Evolutionary conservation across 2,113 vertebrate species (phyloP).

Genomic region (Syrrhaptes paradoxus): DNA sequence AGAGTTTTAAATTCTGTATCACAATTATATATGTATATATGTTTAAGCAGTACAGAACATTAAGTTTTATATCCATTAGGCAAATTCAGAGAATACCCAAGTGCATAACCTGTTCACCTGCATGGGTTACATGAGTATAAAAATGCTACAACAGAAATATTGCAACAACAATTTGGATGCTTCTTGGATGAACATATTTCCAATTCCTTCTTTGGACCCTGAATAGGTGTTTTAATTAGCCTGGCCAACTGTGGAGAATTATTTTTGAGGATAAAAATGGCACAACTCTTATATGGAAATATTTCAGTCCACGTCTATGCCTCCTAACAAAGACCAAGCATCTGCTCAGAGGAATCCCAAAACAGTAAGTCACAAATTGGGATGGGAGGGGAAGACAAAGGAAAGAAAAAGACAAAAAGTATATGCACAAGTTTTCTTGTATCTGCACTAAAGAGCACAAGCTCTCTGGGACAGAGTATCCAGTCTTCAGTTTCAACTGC

Average conservation of each 20-base stretch:
- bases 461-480: background rate
- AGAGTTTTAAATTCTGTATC: background rate
- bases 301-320: background rate
- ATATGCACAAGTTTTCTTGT: background rate
- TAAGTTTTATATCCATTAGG: background rate
- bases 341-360: background rate
- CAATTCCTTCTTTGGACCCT: background rate
- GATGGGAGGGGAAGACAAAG: background rate
- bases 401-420: background rate
- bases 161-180: background rate
- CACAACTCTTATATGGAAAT: background rate
- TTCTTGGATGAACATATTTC: background rate
- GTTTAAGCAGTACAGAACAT: background rate
- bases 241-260: background rate
- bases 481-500: background rate
- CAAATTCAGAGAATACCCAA: background rate
- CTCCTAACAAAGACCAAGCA: background rate
- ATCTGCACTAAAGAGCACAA: background rate
- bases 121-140: background rate
- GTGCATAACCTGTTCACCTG: background rate
- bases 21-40: background rate
- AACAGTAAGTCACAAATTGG: background rate
- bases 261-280: background rate
- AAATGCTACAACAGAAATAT: background rate
- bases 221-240: background rate